Evolutionary conservation across 2,888 invertebrate species (phyloP), one percentile per base, ranked within the genome.

Genomic region (Trachelus troglodyta): DNA sequence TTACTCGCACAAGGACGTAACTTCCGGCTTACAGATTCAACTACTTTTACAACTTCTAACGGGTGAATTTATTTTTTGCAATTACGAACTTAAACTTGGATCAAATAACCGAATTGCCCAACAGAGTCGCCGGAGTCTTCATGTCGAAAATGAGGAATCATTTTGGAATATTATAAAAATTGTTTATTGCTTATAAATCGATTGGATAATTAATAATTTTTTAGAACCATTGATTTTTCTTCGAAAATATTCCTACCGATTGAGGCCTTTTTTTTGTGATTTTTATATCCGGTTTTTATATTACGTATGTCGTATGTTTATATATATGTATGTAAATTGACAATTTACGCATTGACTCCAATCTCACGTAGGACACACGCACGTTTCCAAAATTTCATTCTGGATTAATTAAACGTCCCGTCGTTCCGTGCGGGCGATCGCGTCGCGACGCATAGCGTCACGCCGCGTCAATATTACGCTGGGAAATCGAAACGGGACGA

Each of bases 341-440:
- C 1, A 1, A 56, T 56, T 56, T 56, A 56, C 23, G 15, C 56
- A 56, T 23, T 56, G 23, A 56, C 23, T 56, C 23, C 23, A 56
- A 56, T 56, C 23, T 56, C 56, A 56, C 56, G 56, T 23, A 56
- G 56, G 56, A 23, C 23, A 56, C 4, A 56, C 23, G 56, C 56
- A 56, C 56, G 56, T 56, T 56, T 23, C 23, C 23, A 56, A 85
- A 87, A 88, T 89, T 89, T 85, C 85, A 88, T 87, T 87, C 87
- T 85, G 85, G 85, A 87, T 87, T 89, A 88, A 89, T 89, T 87
- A 87, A 87, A 88, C 84, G 84, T 83, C 85, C 83, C 82, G 84
- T 85, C 83, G 40, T 76, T 31, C 68, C 75, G 75, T 12, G 71
- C 23, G 56, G 23, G 9, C 23, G 56, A 56, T 56, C 56, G 56